Evolutionary conservation across 2,113 vertebrate species (phyloP), one percentile per base, ranked within the genome.

Genomic region (Zootoca vivipara): DNA sequence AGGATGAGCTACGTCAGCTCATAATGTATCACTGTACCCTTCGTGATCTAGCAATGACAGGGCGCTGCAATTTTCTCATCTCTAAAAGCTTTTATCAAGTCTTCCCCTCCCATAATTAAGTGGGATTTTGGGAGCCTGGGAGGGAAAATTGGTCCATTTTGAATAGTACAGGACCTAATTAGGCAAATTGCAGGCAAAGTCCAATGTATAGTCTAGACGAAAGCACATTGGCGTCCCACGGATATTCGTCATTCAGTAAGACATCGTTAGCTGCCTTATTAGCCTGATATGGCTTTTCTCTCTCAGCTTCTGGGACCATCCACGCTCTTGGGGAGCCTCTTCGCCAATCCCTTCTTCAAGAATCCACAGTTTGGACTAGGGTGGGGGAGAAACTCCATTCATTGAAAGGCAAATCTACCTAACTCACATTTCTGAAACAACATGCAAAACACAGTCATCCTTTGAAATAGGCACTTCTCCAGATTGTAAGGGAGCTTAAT

Each of bases 71-170:
- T 69, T 65, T 75, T 78, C 62, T 69, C 85, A 46, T 78, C 74
- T 30, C 74, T 30, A 65, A 86, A 86, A 86, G 74, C 74, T 86
- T 86, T 86, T 52, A 67, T 78, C 64, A 67, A 82, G 35, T 35
- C 58, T 85, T 64, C 62, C 38, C 4, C 52, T 20, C 84, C 65
- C 78, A 85, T 85, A 78, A 86, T 69, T 22, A 69, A 52, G 85
- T 12, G 28, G 35, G 2, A 85, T 85, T 46, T 77, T 38, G 58
- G 67, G 24, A 67, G 38, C 64, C 13, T 46, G n/a, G 62, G 42
- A 42, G 64, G 38, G 28, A 69, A 46, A 38, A 30, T 83, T 10
- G n/a, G 62, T 67, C 85, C 58, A 26, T 69, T 86, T 65, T 35
- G 74, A 86, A 33, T 58, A 38, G 46, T 5, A 65, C 18, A n/a